phyloP scores from a whole-genome alignment of 2,113 vertebrate genomes.

The Percopsis transmontana region DNA sequence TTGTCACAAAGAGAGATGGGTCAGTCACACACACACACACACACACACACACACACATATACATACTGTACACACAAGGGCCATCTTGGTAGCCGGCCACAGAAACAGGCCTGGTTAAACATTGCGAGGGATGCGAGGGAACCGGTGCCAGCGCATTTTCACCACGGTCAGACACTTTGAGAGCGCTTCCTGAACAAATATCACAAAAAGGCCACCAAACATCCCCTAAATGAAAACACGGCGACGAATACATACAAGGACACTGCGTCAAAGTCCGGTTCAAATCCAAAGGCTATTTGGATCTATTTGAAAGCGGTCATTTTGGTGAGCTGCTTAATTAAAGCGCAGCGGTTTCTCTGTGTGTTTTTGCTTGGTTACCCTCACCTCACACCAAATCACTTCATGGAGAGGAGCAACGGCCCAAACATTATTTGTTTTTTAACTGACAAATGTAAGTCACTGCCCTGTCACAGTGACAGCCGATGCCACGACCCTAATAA shows the following conservation, averaged over 20 bases:
- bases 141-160: slow-evolving; percentile 32
- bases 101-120: slow-evolving; percentile 52
- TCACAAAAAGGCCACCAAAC: slow-evolving; percentile 37
- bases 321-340: neutral
- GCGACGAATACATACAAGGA: slow-evolving; percentile 31
- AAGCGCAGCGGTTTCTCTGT: slow-evolving; percentile 16
- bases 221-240: slow-evolving; percentile 37
- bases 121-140: slow-evolving; percentile 36
- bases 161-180: slow-evolving; percentile 20
- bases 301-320: neutral
- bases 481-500: neutral
- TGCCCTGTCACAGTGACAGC: neutral
- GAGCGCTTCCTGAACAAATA: slow-evolving; percentile 43
- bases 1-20: slow-evolving; percentile 15
- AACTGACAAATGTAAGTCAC: neutral
- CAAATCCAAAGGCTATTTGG: slow-evolving; percentile 11
- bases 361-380: neutral
- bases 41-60: slow-evolving; percentile 2
- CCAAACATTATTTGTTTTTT: neutral
- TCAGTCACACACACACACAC: slow-evolving; percentile 12
- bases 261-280: slow-evolving; percentile 20
- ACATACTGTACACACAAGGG: slow-evolving; percentile 13
- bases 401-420: neutral
- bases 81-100: slow-evolving; percentile 21
- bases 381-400: neutral